Percentiles rank a stretch among this genome's conserved stretches.
Conservation (phyloP, 1,140 invertebrate species). For the Hyphantria cunea region DNA sequence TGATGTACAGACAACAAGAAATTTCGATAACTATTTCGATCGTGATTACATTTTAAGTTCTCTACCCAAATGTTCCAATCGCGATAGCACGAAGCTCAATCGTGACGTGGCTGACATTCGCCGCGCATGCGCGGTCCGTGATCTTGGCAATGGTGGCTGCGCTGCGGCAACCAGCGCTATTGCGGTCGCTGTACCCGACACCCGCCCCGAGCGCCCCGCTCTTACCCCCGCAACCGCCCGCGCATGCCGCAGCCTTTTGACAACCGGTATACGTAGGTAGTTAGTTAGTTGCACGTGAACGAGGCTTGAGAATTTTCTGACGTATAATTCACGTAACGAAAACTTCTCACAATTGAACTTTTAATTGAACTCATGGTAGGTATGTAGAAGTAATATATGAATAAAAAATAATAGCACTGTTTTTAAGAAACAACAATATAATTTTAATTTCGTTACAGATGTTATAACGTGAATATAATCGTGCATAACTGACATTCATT, state of each 20-base stretch:
- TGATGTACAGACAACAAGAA: constrained; percentile 28
- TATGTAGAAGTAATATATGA: constrained; percentile 1
- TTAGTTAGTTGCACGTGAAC: constrained; percentile 53
- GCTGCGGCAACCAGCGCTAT: constrained; percentile 62
- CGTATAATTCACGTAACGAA: constrained; percentile 69
- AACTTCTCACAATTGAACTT: constrained; percentile 49
- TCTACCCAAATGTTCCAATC: constrained; percentile 65
- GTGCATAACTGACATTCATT: not conserved
- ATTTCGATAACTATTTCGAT: constrained; percentile 45
- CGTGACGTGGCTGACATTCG: constrained; percentile 80
- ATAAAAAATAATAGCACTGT: constrained; percentile 21
- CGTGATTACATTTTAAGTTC: constrained; percentile 60
- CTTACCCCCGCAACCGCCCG: constrained; percentile 27
- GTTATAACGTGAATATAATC: constrained; percentile 15
- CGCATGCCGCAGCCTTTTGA: constrained; percentile 67
- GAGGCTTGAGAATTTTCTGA: constrained; percentile 73
- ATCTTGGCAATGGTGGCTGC: constrained; percentile 78
- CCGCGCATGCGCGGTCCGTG: constrained; percentile 70
- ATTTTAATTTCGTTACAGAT: constrained; percentile 25
- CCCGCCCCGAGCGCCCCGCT: constrained; percentile 33
- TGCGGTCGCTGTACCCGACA: constrained; percentile 76
- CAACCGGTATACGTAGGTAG: constrained; percentile 71
- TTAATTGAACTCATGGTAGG: constrained; percentile 42
- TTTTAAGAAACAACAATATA: constrained; percentile 23
- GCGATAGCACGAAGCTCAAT: constrained; percentile 67